These are phyloP conservation scores for Streptopelia turtur DNA, from an alignment of 2,797 vertebrate species.

Conservation along the genomic window DNA sequence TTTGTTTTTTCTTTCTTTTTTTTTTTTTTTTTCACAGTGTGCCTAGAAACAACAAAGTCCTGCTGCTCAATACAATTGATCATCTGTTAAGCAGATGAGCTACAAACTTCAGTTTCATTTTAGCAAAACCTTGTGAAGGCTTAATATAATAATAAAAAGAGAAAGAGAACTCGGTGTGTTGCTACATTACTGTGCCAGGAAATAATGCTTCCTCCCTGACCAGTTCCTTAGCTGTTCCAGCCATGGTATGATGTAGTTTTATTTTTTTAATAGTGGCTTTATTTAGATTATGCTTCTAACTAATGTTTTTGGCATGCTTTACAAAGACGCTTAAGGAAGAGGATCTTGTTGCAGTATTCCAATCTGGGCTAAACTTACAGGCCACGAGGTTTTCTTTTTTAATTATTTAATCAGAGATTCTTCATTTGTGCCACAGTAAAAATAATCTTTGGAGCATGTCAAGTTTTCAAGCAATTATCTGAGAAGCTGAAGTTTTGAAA, in stretches of 20 bases:
- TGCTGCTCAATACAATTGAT: neutral
- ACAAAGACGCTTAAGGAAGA: neutral
- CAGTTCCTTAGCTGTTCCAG: conserved; percentile 1
- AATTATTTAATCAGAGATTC: neutral
- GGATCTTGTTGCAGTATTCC: conserved; percentile 30
- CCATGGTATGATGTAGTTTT: neutral
- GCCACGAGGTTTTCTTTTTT: neutral
- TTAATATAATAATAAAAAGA: neutral
- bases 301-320: conserved; percentile 4
- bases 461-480: neutral
- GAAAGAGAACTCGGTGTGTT: neutral
- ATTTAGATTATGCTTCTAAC: conserved; percentile 42
- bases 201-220: conserved; percentile 6
- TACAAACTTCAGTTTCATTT: neutral
- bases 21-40: neutral
- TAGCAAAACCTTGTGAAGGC: neutral
- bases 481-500: neutral
- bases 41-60: neutral
- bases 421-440: neutral
- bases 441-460: neutral
- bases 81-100: neutral
- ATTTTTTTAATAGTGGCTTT: conserved; percentile 44
- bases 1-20: no score
- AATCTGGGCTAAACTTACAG: neutral
- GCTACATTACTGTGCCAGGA: neutral